Percentiles rank a stretch among this genome's conserved stretches.
Conservation (phyloP, 2,113 vertebrate species). For the Paramisgurnus dabryanus region DNA sequence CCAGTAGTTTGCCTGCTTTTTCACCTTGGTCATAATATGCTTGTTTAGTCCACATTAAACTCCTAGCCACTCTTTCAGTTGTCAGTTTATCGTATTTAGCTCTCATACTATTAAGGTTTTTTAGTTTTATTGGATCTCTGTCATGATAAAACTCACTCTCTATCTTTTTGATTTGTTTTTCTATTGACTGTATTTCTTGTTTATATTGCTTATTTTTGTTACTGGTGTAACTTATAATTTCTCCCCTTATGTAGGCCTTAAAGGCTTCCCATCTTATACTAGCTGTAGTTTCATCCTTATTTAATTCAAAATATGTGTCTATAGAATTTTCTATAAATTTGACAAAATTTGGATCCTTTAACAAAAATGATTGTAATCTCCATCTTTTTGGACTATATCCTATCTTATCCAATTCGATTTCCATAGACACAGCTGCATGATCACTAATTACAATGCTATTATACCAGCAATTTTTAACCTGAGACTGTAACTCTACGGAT, state of each 20-base stretch:
- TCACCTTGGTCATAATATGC: constrained; percentile 41
- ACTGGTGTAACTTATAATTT: neutral
- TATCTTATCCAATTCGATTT: neutral
- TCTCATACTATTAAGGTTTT: neutral
- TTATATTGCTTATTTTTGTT: neutral
- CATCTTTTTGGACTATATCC: neutral
- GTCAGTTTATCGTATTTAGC: constrained; percentile 23
- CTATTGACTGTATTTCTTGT: neutral
- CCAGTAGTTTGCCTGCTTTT: constrained; percentile 7
- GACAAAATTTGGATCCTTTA: neutral
- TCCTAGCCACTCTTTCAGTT: constrained; percentile 37
- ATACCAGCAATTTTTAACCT: constrained; percentile 10
- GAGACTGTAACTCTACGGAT: neutral
- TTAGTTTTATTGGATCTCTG: neutral
- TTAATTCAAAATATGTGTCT: neutral
- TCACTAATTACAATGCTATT: constrained; percentile 29
- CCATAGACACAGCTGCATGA: constrained; percentile 28
- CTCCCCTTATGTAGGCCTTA: neutral
- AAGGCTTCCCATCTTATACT: neutral
- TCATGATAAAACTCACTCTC: neutral
- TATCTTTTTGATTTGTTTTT: neutral
- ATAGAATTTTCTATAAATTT: neutral
- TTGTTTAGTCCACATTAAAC: constrained; percentile 21
- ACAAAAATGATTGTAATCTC: neutral
- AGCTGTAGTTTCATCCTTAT: neutral